Conservation (phyloP, 1,140 invertebrate species). For the Charaxes varanes region DNA sequence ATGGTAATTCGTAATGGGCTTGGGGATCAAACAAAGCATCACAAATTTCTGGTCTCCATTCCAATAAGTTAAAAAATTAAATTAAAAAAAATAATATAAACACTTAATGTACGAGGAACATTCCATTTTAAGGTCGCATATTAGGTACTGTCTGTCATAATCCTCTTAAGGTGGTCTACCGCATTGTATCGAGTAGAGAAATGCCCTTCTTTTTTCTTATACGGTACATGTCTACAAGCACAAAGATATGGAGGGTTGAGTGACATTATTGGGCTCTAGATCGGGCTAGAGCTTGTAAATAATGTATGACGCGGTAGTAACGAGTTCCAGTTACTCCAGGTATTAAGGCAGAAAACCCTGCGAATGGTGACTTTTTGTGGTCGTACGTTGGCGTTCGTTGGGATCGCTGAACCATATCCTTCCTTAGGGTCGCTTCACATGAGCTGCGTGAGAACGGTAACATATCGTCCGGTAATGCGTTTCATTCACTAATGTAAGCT, state of each 20-base stretch:
- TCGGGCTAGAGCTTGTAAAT: constrained; percentile 2
- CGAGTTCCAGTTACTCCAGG: constrained; percentile 14
- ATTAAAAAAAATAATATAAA: too few species aligned
- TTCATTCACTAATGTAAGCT: constrained; percentile 35
- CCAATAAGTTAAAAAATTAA: too few species aligned
- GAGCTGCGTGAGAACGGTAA: constrained; percentile 50
- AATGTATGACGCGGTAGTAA: constrained; percentile 9
- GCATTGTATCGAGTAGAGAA: too few species aligned
- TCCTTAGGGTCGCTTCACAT: constrained; percentile 51
- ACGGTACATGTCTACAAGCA: too few species aligned
- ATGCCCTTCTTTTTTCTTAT: too few species aligned
- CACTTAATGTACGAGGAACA: too few species aligned
- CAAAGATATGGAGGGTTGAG: background rate
- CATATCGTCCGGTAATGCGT: constrained; percentile 30
- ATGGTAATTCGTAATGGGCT: too few species aligned
- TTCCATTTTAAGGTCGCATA: too few species aligned
- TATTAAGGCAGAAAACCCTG: constrained; percentile 17
- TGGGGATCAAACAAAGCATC: too few species aligned
- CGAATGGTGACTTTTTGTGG: constrained; percentile 37
- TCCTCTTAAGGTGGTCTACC: too few species aligned
- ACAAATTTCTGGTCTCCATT: too few species aligned
- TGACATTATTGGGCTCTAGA: background rate
- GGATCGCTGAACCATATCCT: constrained; percentile 57
- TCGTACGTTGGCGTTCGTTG: constrained; percentile 39
- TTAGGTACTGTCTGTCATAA: too few species aligned